Evolutionary conservation across 2,797 vertebrate genomes (phyloP).

Genomic region (Garrulus glandarius): DNA sequence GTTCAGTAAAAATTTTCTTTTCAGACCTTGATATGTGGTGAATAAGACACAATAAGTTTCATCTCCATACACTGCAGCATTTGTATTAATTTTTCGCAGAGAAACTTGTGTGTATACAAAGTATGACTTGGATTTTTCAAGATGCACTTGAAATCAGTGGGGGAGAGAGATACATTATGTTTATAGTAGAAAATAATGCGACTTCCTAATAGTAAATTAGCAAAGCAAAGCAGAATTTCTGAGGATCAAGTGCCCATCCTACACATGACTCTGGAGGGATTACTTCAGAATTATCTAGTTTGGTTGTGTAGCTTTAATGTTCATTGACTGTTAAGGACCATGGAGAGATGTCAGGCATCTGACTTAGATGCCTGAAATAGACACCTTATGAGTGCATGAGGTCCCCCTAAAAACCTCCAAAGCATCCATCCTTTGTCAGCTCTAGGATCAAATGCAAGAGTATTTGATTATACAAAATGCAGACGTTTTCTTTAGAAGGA

Average conservation of each 20-base stretch:
- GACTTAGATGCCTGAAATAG: background rate
- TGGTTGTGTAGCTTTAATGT: background rate
- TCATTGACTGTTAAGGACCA: background rate
- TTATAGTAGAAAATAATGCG: background rate
- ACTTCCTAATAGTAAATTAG: background rate
- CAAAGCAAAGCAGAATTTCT: background rate
- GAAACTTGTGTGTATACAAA: background rate
- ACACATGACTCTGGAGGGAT: background rate
- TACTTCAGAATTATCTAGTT: background rate
- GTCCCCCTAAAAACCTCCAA: background rate
- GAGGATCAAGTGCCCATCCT: background rate
- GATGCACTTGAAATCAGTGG: background rate
- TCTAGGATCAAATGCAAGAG: background rate
- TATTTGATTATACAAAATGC: background rate
- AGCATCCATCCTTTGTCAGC: background rate
- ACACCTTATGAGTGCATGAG: background rate
- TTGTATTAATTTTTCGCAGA: background rate
- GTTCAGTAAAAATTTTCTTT: background rate
- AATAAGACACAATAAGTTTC: background rate
- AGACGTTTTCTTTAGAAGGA: background rate
- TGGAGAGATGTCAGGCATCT: accelerated
- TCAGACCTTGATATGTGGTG: background rate
- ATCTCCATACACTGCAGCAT: background rate
- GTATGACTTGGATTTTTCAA: background rate
- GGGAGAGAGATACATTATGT: background rate